Percentiles rank a stretch among this genome's conserved stretches.
These are phyloP conservation scores for Gymnogyps californianus DNA, from an alignment of 2,113 vertebrate species.

Conservation along the genomic window DNA sequence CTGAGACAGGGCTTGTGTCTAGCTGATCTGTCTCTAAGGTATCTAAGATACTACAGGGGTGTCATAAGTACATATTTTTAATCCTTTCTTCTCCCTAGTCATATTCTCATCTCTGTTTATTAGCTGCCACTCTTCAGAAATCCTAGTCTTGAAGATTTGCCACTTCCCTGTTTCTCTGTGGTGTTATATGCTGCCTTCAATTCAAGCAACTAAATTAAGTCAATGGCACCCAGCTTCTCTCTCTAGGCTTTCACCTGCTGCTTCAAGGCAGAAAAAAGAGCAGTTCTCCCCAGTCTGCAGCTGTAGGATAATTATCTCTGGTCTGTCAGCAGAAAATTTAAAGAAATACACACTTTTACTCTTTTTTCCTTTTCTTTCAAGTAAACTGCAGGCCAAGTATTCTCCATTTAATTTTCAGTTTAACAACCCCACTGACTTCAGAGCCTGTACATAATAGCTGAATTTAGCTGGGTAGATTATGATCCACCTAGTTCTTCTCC, in stretches of 20 bases:
- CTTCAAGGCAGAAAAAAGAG: constrained; percentile 38
- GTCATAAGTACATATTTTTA: neutral
- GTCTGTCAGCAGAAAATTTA: constrained; percentile 52
- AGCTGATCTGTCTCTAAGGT: neutral
- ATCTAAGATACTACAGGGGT: neutral
- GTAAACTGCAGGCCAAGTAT: neutral
- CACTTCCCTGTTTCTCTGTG: neutral
- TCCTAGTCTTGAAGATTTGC: neutral
- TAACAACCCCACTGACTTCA: neutral
- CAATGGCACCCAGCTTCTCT: constrained; percentile 50
- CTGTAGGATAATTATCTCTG: constrained; percentile 57
- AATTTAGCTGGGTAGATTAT: neutral
- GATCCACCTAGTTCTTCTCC: neutral
- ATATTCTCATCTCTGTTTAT: neutral
- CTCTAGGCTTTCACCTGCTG: constrained; percentile 44
- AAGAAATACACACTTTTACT: constrained; percentile 24
- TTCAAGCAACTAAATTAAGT: constrained; percentile 48
- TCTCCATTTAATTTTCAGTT: neutral
- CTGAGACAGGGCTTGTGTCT: neutral
- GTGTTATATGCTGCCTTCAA: neutral
- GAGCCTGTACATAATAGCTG: neutral
- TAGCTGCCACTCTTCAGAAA: neutral
- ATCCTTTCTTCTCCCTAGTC: neutral
- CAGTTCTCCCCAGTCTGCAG: constrained; percentile 30
- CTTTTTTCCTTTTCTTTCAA: neutral